Evolutionary conservation across 2,797 vertebrate species (phyloP).

Genomic region (Dipus sagitta): DNA sequence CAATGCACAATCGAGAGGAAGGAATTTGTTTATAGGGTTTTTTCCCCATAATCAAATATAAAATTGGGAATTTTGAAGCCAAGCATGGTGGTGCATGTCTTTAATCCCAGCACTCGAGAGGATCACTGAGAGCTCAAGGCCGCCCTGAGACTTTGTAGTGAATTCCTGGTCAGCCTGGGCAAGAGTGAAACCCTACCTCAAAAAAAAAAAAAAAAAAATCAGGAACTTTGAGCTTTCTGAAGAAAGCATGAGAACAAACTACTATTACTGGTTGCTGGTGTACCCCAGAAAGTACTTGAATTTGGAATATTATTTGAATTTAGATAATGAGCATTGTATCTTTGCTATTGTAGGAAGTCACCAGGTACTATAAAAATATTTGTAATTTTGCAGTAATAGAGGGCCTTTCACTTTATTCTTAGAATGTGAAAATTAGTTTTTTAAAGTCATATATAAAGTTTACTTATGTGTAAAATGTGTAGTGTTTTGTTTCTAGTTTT

Average conservation of each 20-base stretch:
- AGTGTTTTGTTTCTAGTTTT: slow-evolving; percentile 48
- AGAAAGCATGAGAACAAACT: slow-evolving; percentile 40
- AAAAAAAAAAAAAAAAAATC: neutral
- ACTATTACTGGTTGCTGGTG: neutral
- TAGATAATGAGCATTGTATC: neutral
- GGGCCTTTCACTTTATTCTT: slow-evolving; percentile 58
- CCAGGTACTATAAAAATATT: slow-evolving; percentile 7
- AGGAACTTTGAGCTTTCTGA: neutral
- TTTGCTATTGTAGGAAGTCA: neutral
- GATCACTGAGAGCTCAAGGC: too few relatives aligned
- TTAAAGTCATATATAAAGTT: slow-evolving; percentile 2
- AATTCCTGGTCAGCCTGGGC: too few relatives aligned
- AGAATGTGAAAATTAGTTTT: slow-evolving; percentile 36
- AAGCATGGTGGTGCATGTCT: too few relatives aligned
- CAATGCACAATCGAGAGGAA: slow-evolving; percentile 46
- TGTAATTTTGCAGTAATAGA: neutral
- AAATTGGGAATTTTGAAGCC: neutral
- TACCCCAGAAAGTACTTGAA: neutral
- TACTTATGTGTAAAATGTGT: neutral
- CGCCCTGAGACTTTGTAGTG: too few relatives aligned
- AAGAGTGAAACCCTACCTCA: too few relatives aligned
- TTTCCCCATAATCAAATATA: slow-evolving; percentile 32
- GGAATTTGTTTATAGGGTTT: neutral
- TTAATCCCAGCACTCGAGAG: too few relatives aligned
- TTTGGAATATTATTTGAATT: neutral